phyloP scores from a whole-genome alignment of 1,140 invertebrate genomes.

The Diachasma alloeum region DNA sequence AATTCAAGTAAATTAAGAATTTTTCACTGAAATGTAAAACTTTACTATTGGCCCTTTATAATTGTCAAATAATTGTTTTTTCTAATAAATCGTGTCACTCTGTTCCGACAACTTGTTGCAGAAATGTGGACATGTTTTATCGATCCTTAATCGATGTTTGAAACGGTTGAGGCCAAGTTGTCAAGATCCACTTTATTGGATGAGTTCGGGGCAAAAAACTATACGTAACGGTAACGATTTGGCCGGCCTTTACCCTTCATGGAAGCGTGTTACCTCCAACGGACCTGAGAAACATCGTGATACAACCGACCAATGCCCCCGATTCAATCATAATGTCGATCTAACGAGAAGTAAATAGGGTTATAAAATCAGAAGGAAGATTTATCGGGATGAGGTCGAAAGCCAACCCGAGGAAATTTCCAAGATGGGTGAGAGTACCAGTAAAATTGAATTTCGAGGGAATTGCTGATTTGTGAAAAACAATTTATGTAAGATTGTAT shows the following conservation, averaged over 20 bases:
- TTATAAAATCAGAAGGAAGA: not conserved
- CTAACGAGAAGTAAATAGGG: not conserved
- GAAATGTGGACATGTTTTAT: not conserved
- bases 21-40: no score
- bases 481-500: not conserved
- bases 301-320: slow-evolving; percentile 41
- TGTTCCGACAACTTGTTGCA: not conserved
- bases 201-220: slow-evolving; percentile 43
- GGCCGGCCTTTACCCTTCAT: slow-evolving; percentile 54
- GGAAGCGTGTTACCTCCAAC: slow-evolving; percentile 50
- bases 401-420: no score
- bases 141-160: not conserved
- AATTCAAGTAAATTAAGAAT: no score
- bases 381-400: no score
- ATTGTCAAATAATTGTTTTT: not conserved
- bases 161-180: not conserved
- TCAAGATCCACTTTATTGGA: slow-evolving; percentile 16
- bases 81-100: not conserved
- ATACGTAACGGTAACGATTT: slow-evolving; percentile 60
- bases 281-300: slow-evolving; percentile 52
- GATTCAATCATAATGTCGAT: not conserved
- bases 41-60: no score
- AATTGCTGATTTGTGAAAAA: not conserved
- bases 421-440: no score
- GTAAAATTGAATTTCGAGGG: no score